Conservation (phyloP, 2,797 vertebrate genomes). For the Galago senegalensis region DNA sequence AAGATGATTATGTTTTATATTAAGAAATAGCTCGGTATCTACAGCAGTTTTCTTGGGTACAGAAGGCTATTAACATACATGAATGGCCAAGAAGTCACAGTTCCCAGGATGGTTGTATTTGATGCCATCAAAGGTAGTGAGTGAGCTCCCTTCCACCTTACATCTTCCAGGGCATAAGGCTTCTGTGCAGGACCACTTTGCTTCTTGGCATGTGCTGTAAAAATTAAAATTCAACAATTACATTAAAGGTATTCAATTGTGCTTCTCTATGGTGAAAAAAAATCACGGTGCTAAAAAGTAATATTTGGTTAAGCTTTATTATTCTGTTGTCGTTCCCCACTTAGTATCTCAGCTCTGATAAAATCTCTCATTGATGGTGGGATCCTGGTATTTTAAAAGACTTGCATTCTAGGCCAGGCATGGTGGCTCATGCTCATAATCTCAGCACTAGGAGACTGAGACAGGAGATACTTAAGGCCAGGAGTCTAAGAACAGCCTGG, state of each 20-base stretch:
- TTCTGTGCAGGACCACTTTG: constrained; percentile 90
- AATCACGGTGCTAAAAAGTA: background rate
- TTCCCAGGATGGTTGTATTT: constrained; percentile 89
- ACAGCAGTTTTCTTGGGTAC: background rate
- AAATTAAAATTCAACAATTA: constrained; percentile 59
- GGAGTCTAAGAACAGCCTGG: background rate
- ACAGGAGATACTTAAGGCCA: background rate
- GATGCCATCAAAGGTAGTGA: constrained; percentile 92
- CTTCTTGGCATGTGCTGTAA: constrained; percentile 89
- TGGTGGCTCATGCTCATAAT: background rate
- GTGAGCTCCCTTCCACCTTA: constrained; percentile 90
- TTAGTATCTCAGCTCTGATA: background rate
- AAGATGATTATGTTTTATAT: constrained; percentile 23
- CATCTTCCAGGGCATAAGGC: constrained; percentile 88
- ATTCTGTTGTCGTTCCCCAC: background rate
- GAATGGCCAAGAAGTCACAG: constrained; percentile 90
- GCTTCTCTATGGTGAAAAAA: background rate
- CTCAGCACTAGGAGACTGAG: background rate
- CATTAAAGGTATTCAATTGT: background rate
- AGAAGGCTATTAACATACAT: constrained; percentile 82
- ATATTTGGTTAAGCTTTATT: background rate
- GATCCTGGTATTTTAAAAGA: background rate
- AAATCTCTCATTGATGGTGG: background rate
- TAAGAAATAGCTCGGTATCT: background rate
- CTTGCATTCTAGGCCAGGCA: background rate